A percentile compares a stretch with the other conserved stretches of the same genome.
Evolutionary conservation across 2,797 vertebrate species (phyloP).

Genomic region (Rhinella marina): DNA sequence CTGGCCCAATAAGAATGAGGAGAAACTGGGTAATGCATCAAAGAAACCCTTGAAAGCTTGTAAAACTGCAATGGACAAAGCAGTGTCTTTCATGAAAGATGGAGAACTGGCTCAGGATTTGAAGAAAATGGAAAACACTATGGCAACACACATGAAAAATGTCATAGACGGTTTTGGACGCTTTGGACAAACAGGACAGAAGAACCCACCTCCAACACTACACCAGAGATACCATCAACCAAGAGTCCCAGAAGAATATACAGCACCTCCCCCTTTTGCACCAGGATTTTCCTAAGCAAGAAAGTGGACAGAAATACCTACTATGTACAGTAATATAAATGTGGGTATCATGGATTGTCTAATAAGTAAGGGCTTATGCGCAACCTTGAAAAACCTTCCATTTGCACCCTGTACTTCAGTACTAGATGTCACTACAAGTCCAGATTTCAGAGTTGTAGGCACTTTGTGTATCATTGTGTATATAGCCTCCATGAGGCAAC

Average conservation of each 20-base stretch:
- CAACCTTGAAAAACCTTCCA: too few relatives aligned
- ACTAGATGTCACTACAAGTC: too few relatives aligned
- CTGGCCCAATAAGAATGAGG: not conserved
- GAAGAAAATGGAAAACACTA: conserved; percentile 31
- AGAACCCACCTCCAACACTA: not conserved
- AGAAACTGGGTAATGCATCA: not conserved
- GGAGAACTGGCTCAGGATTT: conserved; percentile 41
- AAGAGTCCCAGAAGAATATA: conserved; percentile 65
- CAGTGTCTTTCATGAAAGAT: conserved; percentile 30
- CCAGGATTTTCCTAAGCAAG: conserved; percentile 64
- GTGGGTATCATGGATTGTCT: not conserved
- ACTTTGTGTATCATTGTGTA: too few relatives aligned
- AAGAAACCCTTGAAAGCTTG: conserved; percentile 28
- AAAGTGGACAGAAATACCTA: not conserved
- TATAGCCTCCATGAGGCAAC: too few relatives aligned
- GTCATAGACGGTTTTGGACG: conserved; percentile 18
- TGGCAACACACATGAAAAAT: conserved; percentile 29
- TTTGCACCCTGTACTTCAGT: too few relatives aligned
- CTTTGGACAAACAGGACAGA: conserved; percentile 13
- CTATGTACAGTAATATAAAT: not conserved
- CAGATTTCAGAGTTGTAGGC: too few relatives aligned
- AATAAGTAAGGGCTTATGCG: not conserved
- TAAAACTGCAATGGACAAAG: conserved; percentile 29
- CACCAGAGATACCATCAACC: not conserved
- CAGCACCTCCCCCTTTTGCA: conserved; percentile 65